These are phyloP conservation scores for Streblospio benedicti DNA, from an alignment of 1,140 invertebrate species.

Conservation along the genomic window DNA sequence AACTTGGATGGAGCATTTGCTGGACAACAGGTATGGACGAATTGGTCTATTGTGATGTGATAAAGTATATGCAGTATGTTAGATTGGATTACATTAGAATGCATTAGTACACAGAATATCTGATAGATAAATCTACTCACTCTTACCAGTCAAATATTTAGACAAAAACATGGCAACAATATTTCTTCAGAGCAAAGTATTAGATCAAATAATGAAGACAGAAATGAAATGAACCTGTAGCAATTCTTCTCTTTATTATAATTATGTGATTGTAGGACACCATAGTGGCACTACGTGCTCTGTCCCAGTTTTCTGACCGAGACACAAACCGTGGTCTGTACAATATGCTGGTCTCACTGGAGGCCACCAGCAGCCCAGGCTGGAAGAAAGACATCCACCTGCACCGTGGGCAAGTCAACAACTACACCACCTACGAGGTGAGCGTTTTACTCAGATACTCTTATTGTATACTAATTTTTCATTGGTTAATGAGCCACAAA, in stretches of 20 bases:
- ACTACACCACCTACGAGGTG: conserved; percentile 26
- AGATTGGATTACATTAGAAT: too few relatives aligned
- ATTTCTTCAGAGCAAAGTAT: too few relatives aligned
- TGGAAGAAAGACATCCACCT: conserved; percentile 25
- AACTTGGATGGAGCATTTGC: conserved; percentile 90
- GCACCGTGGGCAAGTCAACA: conserved; percentile 31
- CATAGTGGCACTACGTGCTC: conserved; percentile 74
- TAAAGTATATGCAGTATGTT: too few relatives aligned
- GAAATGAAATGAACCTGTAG: neutral
- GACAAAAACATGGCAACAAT: too few relatives aligned
- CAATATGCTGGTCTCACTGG: conserved; percentile 66
- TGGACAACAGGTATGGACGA: conserved; percentile 66
- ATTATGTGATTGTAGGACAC: conserved; percentile 55
- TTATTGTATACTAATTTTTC: neutral
- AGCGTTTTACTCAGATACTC: too few relatives aligned
- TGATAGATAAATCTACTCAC: too few relatives aligned
- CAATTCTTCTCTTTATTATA: neutral
- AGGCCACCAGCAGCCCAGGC: conserved; percentile 67
- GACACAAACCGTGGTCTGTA: conserved; percentile 81
- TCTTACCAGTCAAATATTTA: too few relatives aligned
- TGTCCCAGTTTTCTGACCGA: conserved; percentile 80
- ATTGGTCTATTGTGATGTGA: neutral
- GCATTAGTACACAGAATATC: too few relatives aligned
- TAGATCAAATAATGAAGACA: neutral
- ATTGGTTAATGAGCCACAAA: conserved; percentile 15